phyloP scores from a whole-genome alignment of 2,113 vertebrate genomes.

The Tamias sibiricus region DNA sequence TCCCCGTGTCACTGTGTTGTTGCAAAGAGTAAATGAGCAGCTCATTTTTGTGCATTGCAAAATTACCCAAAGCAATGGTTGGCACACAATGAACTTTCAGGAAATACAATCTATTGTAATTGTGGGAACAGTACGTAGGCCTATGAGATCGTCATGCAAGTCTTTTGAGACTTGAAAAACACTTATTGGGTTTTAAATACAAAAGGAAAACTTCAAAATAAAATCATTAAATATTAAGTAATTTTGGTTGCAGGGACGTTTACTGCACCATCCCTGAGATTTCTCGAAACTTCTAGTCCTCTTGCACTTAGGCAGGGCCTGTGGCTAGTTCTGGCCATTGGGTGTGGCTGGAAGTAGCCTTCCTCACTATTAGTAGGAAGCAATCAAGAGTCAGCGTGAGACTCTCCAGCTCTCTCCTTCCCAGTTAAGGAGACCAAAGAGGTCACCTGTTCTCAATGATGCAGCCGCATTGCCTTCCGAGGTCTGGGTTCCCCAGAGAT shows the following conservation, averaged over 20 bases:
- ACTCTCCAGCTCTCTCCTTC: not conserved
- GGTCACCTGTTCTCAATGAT: not conserved
- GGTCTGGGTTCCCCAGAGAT: not conserved
- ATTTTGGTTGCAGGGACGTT: not conserved
- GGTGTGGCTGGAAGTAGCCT: not conserved
- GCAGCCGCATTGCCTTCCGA: not conserved
- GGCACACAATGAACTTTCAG: not conserved
- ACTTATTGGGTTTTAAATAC: not conserved
- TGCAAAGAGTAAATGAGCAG: not conserved
- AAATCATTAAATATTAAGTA: not conserved
- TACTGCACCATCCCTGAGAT: not conserved
- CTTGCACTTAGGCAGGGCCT: not conserved
- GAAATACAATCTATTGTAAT: not conserved
- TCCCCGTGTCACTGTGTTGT: not conserved
- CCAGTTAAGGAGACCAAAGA: not conserved
- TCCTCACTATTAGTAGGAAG: not conserved
- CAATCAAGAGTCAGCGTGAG: not conserved
- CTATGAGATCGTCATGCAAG: not conserved
- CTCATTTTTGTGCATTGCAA: too few relatives aligned
- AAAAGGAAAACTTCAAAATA: slow-evolving; percentile 33
- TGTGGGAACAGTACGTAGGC: not conserved
- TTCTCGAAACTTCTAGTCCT: not conserved
- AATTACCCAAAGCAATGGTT: not conserved
- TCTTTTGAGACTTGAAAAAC: not conserved
- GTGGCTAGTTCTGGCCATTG: too few relatives aligned